phyloP scores from a whole-genome alignment of 2,113 vertebrate genomes.

The Sceloporus tristichus region DNA sequence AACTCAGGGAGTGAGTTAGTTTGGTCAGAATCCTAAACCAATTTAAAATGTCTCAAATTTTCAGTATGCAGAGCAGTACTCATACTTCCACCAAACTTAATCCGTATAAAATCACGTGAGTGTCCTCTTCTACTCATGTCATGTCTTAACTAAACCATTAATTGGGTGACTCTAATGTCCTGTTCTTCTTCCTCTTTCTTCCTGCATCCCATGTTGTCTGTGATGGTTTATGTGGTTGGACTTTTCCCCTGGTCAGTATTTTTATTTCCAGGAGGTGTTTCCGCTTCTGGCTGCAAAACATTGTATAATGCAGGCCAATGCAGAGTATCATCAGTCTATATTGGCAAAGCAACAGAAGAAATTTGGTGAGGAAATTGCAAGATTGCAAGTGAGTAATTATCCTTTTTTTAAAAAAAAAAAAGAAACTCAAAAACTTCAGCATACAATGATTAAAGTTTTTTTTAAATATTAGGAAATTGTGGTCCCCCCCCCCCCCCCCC shows the following conservation, averaged over 20 bases:
- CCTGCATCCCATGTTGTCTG: slow-evolving; percentile 89
- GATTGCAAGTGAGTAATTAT: slow-evolving; percentile 86
- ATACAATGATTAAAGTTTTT: too few relatives aligned
- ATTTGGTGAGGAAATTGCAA: slow-evolving; percentile 96
- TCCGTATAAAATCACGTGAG: slow-evolving; percentile 58
- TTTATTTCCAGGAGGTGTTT: slow-evolving; percentile 99
- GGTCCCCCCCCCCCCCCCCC: too few relatives aligned
- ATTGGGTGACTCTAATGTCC: slow-evolving; percentile 86
- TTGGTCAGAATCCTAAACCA: slow-evolving; percentile 44
- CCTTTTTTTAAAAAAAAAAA: not conserved
- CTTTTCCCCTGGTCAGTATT: slow-evolving; percentile 98
- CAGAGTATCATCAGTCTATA: slow-evolving; percentile 92
- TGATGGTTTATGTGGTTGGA: slow-evolving; percentile 92
- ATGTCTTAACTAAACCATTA: slow-evolving; percentile 77
- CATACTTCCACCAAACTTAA: slow-evolving; percentile 47
- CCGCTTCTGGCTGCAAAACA: slow-evolving; percentile 97
- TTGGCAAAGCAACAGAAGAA: slow-evolving; percentile 96
- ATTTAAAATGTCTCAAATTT: slow-evolving; percentile 17
- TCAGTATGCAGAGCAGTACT: slow-evolving; percentile 7
- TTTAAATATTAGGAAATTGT: too few relatives aligned
- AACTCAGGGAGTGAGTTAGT: slow-evolving; percentile 57
- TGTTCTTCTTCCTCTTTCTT: slow-evolving; percentile 92
- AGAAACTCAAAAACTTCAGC: not conserved
- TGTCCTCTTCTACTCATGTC: slow-evolving; percentile 74
- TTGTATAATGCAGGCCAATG: slow-evolving; percentile 97